Conservation (phyloP, 2,888 invertebrate species). For the Halocaridina rubra region DNA sequence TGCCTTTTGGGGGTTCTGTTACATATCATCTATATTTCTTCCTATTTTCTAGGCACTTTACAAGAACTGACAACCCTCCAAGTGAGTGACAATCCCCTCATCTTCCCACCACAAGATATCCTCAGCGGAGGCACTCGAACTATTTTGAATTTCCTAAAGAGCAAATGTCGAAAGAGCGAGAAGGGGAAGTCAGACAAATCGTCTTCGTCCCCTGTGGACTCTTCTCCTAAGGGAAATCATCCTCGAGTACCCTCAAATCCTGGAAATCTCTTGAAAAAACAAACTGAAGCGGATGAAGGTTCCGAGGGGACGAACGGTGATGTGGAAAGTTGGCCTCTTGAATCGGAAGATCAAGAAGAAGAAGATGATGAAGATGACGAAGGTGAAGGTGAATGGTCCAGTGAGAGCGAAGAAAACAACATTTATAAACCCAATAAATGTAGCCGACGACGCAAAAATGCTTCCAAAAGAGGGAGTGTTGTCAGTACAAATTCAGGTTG, state of each 20-base stretch:
- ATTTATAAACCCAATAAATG: too few species aligned
- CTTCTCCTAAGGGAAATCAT: neutral
- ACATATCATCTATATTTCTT: neutral
- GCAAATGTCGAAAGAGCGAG: neutral
- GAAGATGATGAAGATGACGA: neutral
- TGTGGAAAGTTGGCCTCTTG: neutral
- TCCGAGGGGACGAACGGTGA: neutral
- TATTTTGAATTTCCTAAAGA: constrained; percentile 36
- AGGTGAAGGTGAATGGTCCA: neutral
- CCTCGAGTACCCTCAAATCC: neutral
- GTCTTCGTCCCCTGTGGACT: neutral
- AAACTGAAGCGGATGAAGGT: neutral
- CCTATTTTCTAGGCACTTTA: constrained; percentile 25
- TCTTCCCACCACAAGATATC: constrained; percentile 41
- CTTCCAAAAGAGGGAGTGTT: too few species aligned
- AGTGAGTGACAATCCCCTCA: constrained; percentile 51
- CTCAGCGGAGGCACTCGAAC: constrained; percentile 29
- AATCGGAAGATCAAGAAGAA: neutral
- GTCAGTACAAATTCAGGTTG: too few species aligned
- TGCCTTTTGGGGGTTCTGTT: too few species aligned
- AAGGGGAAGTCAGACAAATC: neutral
- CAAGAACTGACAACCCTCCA: constrained; percentile 47
- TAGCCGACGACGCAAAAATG: too few species aligned
- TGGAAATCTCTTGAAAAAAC: neutral
- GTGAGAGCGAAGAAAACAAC: neutral